Evolutionary conservation across 2,888 invertebrate species (phyloP).

Genomic region (Seira sanloemensis): DNA sequence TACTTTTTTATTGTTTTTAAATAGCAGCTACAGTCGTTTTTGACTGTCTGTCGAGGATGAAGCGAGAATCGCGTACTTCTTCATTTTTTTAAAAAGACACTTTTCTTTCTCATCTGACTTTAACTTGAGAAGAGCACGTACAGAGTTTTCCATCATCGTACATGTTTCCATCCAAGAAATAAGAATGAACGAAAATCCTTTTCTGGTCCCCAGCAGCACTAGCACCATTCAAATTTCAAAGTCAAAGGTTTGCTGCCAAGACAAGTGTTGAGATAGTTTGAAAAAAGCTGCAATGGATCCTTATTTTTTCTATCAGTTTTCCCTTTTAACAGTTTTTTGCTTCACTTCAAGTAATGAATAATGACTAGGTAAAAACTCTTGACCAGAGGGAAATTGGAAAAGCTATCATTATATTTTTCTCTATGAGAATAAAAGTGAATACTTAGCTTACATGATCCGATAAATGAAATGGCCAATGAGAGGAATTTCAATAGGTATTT

Average conservation of each 20-base stretch:
- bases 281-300: background rate
- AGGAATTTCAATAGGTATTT: too few relatives aligned
- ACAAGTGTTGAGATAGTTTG: background rate
- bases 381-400: conserved; percentile 38
- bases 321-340: background rate
- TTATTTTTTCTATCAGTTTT: background rate
- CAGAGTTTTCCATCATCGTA: background rate
- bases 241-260: conserved; percentile 9
- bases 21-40: conserved; percentile 12
- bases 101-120: too few relatives aligned
- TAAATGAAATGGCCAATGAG: conserved; percentile 6
- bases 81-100: conserved; percentile 4
- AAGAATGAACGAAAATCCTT: too few relatives aligned
- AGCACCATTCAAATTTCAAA: too few relatives aligned
- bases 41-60: conserved; percentile 1
- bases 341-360: background rate
- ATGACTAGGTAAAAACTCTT: conserved; percentile 49
- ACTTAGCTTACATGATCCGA: background rate
- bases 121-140: background rate
- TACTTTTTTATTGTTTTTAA: conserved; percentile 52
- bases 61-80: conserved; percentile 2
- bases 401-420: conserved; percentile 20
- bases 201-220: too few relatives aligned
- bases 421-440: conserved; percentile 19
- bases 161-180: too few relatives aligned